Conservation (phyloP, 2,888 invertebrate genomes). For the Masnerella sp. region DNA sequence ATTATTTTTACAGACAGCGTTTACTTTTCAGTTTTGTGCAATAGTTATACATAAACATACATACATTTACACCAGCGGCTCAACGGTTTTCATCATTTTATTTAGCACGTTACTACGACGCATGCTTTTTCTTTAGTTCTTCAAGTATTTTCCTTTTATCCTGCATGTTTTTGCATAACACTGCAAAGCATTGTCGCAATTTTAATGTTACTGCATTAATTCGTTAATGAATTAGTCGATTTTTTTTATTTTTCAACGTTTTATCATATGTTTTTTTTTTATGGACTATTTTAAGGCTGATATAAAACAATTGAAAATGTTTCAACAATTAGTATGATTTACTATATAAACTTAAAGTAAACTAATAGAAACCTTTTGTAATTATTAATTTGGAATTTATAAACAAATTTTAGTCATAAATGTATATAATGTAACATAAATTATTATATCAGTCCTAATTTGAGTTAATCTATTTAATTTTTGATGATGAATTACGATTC, state of each 20-base stretch:
- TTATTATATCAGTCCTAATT: too few relatives aligned
- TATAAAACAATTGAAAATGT: too few relatives aligned
- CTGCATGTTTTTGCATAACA: conserved; percentile 15
- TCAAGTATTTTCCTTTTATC: conserved; percentile 17
- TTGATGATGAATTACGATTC: background rate
- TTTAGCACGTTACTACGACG: conserved; percentile 66
- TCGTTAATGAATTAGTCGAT: background rate
- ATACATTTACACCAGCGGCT: conserved; percentile 16
- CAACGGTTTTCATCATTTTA: conserved; percentile 26
- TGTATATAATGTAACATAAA: too few relatives aligned
- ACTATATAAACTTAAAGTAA: background rate
- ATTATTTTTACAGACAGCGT: conserved; percentile 65
- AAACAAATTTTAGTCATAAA: too few relatives aligned
- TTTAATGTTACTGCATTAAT: background rate
- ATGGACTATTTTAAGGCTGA: too few relatives aligned
- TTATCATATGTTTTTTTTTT: too few relatives aligned
- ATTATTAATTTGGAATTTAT: too few relatives aligned
- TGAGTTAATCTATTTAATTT: background rate
- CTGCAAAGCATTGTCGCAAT: background rate
- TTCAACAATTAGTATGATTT: background rate
- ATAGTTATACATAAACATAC: conserved; percentile 11
- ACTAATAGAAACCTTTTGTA: too few relatives aligned
- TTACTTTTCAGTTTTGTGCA: conserved; percentile 72
- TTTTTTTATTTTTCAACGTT: too few relatives aligned
- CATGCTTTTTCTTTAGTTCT: conserved; percentile 63